Evolutionary conservation across 2,888 invertebrate species (phyloP).

Genomic region (Drosophila infuscata): DNA sequence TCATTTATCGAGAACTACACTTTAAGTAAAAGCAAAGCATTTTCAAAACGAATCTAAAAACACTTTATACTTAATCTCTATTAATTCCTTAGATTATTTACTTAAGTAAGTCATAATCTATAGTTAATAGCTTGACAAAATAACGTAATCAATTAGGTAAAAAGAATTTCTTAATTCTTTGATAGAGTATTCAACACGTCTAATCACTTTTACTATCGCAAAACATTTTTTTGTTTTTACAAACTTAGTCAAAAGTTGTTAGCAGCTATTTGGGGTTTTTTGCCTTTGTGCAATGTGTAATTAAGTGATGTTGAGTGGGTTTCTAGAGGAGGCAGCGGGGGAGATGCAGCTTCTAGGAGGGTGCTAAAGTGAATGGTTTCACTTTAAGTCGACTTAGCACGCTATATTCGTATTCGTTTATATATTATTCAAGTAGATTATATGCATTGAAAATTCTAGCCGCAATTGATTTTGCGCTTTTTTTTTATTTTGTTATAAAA

Average conservation of each 20-base stretch:
- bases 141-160: background rate
- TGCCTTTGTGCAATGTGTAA: constrained; percentile 49
- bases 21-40: background rate
- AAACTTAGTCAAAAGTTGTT: constrained; percentile 40
- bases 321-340: background rate
- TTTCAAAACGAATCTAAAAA: background rate
- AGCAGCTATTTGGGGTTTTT: constrained; percentile 47
- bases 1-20: constrained; percentile 25
- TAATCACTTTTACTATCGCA: constrained; percentile 5
- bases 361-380: constrained; percentile 58
- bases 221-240: constrained; percentile 14
- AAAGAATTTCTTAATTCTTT: background rate
- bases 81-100: too few relatives aligned
- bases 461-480: constrained; percentile 33
- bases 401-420: constrained; percentile 22
- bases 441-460: constrained; percentile 20
- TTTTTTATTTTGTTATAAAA: background rate
- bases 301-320: constrained; percentile 36
- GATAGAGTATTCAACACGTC: constrained; percentile 38
- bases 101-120: background rate
- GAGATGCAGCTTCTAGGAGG: constrained; percentile 26
- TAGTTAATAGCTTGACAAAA: background rate
- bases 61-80: background rate
- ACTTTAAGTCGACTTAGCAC: constrained; percentile 27
- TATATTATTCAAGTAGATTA: background rate